Conservation (phyloP, 2,888 invertebrate genomes). For the Rhingia campestris region DNA sequence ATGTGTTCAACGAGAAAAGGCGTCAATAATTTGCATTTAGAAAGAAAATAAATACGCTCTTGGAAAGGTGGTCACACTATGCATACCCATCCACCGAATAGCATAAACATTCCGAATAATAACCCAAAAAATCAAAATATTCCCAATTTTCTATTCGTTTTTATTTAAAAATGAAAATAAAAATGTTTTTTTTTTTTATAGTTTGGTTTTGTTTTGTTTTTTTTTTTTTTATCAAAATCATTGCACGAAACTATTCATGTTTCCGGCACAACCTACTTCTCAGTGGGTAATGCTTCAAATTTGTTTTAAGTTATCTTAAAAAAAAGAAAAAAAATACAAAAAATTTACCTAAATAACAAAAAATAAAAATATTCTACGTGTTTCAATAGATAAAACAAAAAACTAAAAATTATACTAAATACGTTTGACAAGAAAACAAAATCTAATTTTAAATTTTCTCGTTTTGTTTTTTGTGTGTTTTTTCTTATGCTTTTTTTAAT, state of each 20-base stretch:
- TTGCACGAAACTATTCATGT: conserved; percentile 41
- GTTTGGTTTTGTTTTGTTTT: conserved; percentile 34
- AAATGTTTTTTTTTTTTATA: conserved; percentile 1
- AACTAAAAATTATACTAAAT: conserved; percentile 38
- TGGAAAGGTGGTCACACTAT: no score
- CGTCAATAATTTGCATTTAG: no score
- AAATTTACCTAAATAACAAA: conserved; percentile 43
- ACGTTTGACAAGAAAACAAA: conserved; percentile 69
- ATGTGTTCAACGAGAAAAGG: no score
- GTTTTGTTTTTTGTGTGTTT: conserved; percentile 51
- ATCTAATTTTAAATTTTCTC: conserved; percentile 68
- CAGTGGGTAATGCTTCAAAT: conserved; percentile 27
- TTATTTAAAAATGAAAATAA: conserved; percentile 61
- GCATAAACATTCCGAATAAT: neutral
- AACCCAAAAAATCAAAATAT: conserved; percentile 28
- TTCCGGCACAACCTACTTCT: conserved; percentile 60
- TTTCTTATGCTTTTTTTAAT: conserved; percentile 72
- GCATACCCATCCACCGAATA: no score
- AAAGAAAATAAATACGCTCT: no score
- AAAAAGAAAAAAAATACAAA: conserved; percentile 43
- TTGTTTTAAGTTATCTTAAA: conserved; percentile 21
- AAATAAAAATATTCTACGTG: neutral
- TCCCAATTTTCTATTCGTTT: conserved; percentile 39
- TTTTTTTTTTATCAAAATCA: conserved; percentile 49
- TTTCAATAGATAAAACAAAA: conserved; percentile 16